Evolutionary conservation across 2,113 vertebrate genomes (phyloP), one percentile per base, ranked within the genome.

Genomic region (Camelus dromedarius): DNA sequence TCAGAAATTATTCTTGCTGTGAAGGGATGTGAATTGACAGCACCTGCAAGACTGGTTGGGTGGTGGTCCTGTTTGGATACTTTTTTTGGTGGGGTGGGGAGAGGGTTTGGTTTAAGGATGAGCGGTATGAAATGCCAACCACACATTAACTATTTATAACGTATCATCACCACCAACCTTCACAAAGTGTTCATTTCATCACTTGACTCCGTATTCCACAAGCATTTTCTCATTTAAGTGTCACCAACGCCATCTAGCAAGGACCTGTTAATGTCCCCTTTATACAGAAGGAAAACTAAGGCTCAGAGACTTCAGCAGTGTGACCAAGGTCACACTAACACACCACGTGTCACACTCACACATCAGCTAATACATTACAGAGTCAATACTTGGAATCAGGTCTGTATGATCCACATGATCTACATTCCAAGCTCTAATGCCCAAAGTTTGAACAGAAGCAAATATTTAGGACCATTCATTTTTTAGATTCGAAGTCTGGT

Each of bases 91-190:
- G 86, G 42, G 7, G 38, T 42, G 5, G 38, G 38, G 38, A 42
- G 38, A 42, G 38, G 38, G 35, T 13, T 90, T 62, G 52, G 35
- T 24, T 48, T 54, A 82, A 46, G 48, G 56, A 75, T 14, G 64
- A 92, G 16, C 13, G 30, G 14, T 20, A 76, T 24, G 26, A 10
- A 50, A 80, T 2, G 0, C 3, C 20, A 20, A 5, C 72, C 20
- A 6, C 26, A 30, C 24, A n/a, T 18, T 4, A 73, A 66, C 54
- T 24, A 5, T 42, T 66, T 26, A 3, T 7, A 32, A 86, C 18
- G 16, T 2, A 19, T 30, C 26, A 0, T 32, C 14, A 1, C 46
- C 30, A 11, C n/a, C 11, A 24, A 7, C 32, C 35, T 32, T 7
- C 54, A 6, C 32, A 14, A 54, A 38, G 30, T 6, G 26, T 19